phyloP scores from a whole-genome alignment of 2,797 vertebrate species.

The Bryconaethiops microstoma region DNA sequence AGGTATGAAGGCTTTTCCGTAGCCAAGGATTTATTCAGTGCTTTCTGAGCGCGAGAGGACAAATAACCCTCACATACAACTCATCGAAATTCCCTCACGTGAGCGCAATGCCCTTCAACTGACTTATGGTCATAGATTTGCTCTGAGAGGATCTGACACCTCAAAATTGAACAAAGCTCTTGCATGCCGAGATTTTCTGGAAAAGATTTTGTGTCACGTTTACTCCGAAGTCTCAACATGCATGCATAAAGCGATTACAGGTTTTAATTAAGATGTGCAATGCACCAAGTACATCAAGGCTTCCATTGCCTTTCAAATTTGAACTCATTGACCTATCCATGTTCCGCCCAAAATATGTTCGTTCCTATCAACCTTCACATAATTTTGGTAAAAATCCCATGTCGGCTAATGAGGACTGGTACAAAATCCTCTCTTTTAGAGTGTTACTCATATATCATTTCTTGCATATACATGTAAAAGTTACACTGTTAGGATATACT shows the following conservation, averaged over 20 bases:
- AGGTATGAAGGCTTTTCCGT: not conserved
- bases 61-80: slow-evolving; percentile 10
- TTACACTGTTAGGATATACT: too few species aligned
- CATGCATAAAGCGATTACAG: not conserved
- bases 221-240: not conserved
- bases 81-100: slow-evolving; percentile 27
- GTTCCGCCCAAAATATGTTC: not conserved
- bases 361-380: not conserved
- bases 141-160: slow-evolving; percentile 3
- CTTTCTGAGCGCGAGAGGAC: not conserved
- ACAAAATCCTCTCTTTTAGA: too few species aligned
- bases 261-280: not conserved
- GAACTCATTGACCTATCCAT: not conserved
- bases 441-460: too few species aligned
- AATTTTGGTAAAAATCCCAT: too few species aligned
- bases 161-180: slow-evolving; percentile 15
- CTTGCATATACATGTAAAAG: too few species aligned
- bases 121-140: slow-evolving; percentile 2
- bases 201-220: slow-evolving; percentile 13
- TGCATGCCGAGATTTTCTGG: not conserved
- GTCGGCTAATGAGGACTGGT: too few species aligned
- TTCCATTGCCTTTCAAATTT: not conserved
- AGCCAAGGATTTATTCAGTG: slow-evolving; percentile 11
- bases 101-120: slow-evolving; percentile 38
- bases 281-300: not conserved